Evolutionary conservation across 2,113 vertebrate genomes (phyloP), one percentile per base, ranked within the genome.

Genomic region (Mustela nigripes): DNA sequence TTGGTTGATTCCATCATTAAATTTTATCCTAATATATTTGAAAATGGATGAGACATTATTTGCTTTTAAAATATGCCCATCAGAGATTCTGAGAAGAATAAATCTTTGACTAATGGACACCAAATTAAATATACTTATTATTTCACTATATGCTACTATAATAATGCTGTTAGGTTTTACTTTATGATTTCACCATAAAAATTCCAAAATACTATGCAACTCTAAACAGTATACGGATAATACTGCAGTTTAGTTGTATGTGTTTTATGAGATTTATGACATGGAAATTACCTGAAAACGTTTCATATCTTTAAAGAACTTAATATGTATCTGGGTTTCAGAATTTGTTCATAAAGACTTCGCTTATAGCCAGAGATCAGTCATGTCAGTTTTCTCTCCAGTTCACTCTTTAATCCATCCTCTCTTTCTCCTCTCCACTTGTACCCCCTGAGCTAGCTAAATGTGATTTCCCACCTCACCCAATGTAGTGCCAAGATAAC

Each of bases 31-130:
- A 36, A 71, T 81, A 11, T 80, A 89, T 96, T 96, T 94, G 45
- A 89, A 94, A 96, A 96, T 71, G 81, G 22, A 94, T 60, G 28
- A 94, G 26, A 91, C 33, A 89, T 58, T 60, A 67, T 94, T 94
- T 97, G 42, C 78, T 95, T 88, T 98, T 95, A 71, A 91, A 94
- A 63, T 92, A 76, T 89, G 26, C 45, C 65, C n/a, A 58, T 96
- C 86, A 96, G 63, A 91, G 48, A 89, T 48, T 58, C 19, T 91
- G 36, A 84, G 65, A 74, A 76, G 50, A 95, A 97, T 87, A 92
- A 78, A 69, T 85, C 7, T 91, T 91, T 94, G 67, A 62, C 18
- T 94, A 97, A 94, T 94, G 65, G 82, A 95, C 56, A 82, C 11
- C 42, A 90, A 56, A 90, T 80, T 87, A 87, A 95, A 79, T 69